Conservation (phyloP, 1,140 invertebrate genomes). For the Eupeodes corollae region DNA sequence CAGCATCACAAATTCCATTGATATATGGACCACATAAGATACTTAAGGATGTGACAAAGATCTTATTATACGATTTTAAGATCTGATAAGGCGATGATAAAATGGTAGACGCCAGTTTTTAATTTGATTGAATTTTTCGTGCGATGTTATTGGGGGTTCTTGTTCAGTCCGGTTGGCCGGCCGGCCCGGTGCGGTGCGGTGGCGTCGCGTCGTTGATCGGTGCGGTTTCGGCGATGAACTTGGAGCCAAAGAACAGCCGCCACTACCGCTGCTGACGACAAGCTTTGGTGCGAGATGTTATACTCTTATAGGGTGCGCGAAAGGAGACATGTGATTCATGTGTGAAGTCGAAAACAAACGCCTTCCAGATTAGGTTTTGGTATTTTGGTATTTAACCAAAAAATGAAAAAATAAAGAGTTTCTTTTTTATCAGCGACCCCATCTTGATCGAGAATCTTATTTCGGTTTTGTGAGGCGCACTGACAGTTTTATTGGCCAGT, state of each 20-base stretch:
- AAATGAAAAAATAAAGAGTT: too few species aligned
- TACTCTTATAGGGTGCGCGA: too few species aligned
- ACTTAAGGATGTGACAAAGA: conserved; percentile 35
- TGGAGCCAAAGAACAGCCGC: neutral
- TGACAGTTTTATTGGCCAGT: too few species aligned
- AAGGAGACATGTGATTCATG: too few species aligned
- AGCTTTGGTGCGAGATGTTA: too few species aligned
- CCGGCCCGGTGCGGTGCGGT: conserved; percentile 4
- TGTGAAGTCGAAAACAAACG: too few species aligned
- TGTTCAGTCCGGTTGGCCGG: conserved; percentile 8
- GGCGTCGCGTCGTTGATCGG: conserved; percentile 8
- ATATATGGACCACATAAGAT: conserved; percentile 33
- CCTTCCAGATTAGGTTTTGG: too few species aligned
- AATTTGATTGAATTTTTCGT: conserved; percentile 28
- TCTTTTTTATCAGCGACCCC: too few species aligned
- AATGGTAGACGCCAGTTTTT: conserved; percentile 38
- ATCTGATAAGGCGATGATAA: conserved; percentile 38
- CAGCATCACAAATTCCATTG: conserved; percentile 21
- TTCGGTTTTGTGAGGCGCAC: too few species aligned
- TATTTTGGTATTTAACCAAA: too few species aligned
- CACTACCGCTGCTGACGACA: neutral
- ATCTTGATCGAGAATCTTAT: too few species aligned
- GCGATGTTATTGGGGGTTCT: conserved; percentile 2
- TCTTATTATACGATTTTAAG: conserved; percentile 27
- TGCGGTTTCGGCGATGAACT: neutral